Base-by-base conservation (phyloP, 30 jellyfish, hydroid and myxozoan genomes). In the Hydractinia symbiolongicarpus region DNA sequence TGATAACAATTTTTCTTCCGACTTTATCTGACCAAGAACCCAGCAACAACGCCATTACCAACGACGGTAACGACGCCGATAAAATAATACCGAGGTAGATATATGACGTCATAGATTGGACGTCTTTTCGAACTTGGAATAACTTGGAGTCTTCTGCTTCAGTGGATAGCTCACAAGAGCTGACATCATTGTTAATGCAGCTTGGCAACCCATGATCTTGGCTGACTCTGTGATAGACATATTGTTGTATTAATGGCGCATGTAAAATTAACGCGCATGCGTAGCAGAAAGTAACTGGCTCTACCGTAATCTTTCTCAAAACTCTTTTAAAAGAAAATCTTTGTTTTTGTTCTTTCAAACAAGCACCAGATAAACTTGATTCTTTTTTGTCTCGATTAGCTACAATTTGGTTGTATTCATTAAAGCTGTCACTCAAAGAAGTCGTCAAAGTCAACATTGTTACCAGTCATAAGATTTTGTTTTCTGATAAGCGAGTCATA, bases 231-330 rank as follows among this genome's bases (percentile, higher is more conserved):
- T 88, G 96, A 62, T 91, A 91, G 9, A 91, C 91, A 68, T 91
- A 91, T 58, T 91, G 98, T 84, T 91, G 98, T 69, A 91, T 91
- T 67, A 91, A 85, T 44, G 98, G 98, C 7, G 98, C 95, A 84
- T 91, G 98, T 8, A 91, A 86, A n/a, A 91, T 91, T 89, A 91
- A 77, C 55, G 98, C 98, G 86, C 98, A 91, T 67, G 98, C 98
- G 91, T 91, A 91, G 64, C 94, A 91, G 86, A 91, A 91, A 17
- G 98, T 91, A 44, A 91, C 96, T 11, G 98, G 98, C 83, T 91
- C 98, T 9, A 91, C 96, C 5, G 98, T 91, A 19, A 91, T 61
- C 16, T 52, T n/a, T 61, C 60, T 66, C 8, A 77, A 61, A 17
- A 77, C 17, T 52, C 17, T 50, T 20, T 55, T 77, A 49, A 49